Evolutionary conservation across 2,888 invertebrate species (phyloP).

Genomic region (Rhingia campestris): DNA sequence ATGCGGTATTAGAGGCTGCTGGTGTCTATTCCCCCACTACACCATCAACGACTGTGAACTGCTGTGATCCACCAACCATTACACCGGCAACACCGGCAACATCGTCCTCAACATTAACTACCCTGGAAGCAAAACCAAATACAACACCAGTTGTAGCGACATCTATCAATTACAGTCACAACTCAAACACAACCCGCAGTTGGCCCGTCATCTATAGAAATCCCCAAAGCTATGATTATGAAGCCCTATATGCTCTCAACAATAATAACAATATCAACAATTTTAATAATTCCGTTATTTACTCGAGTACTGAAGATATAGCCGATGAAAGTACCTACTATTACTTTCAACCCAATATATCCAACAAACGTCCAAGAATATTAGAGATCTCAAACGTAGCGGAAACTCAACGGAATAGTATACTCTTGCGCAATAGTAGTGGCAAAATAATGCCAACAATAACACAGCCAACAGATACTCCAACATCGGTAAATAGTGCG

Average conservation of each 20-base stretch:
- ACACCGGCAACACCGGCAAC: constrained; percentile 53
- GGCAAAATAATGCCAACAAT: constrained; percentile 80
- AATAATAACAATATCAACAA: constrained; percentile 75
- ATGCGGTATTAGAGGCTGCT: constrained; percentile 59
- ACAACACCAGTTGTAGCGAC: constrained; percentile 56
- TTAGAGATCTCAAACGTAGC: constrained; percentile 66
- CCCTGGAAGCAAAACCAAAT: constrained; percentile 21
- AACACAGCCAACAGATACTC: constrained; percentile 76
- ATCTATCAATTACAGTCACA: constrained; percentile 80
- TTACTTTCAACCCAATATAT: constrained; percentile 53
- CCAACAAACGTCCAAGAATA: constrained; percentile 63
- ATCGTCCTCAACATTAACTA: constrained; percentile 67
- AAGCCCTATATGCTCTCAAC: constrained; percentile 79
- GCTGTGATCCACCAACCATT: constrained; percentile 47
- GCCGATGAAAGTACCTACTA: constrained; percentile 28
- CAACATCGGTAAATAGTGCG: constrained; percentile 79
- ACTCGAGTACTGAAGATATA: constrained; percentile 71
- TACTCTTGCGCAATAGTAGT: constrained; percentile 80
- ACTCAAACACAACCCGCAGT: constrained; percentile 82
- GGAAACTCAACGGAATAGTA: constrained; percentile 79
- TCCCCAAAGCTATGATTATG: constrained; percentile 82
- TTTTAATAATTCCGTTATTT: constrained; percentile 75
- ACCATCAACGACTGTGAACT: constrained; percentile 68
- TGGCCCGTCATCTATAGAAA: constrained; percentile 83
- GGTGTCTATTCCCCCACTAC: constrained; percentile 65